Evolutionary conservation across 1,140 invertebrate genomes (phyloP), one percentile per base, ranked within the genome.

Genomic region (Cephus cinctus): DNA sequence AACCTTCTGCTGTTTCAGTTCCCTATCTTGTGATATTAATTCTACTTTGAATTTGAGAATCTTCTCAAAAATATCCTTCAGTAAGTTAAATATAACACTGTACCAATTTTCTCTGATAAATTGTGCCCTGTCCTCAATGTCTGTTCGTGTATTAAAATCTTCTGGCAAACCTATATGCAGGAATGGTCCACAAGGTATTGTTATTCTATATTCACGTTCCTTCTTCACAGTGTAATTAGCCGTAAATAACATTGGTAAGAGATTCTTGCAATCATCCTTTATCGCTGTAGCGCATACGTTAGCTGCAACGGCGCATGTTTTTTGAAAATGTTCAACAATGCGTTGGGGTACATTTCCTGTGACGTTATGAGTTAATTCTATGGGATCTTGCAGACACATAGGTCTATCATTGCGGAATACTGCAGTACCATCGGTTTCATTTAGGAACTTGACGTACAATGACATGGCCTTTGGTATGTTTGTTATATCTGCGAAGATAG

Each of bases 321-420:
- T 54, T 16, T 65, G 43, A 46, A 73, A 65, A 9, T 36, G 5
- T 6, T 56, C 14, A 2, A 69, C n/a, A 11, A 50, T 19, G 16
- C 44, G 42, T 5, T 5, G 0, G 1, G 61, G 51, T 11, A 81
- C 62, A 2, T 50, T 52, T 2, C 54, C 52, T 0, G 77, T 67
- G 34, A 78, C 68, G 54, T 86, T 86, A 46, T 78, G 69, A 46
- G 63, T 76, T 18, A 82, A 78, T 43, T 85, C 80, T 50, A 84
- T 81, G 0, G 83, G 82, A 70, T 86, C 84, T 63, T 86, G 84
- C 1, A 86, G 32, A 54, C 82, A 85, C 40, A 84, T 71, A 4
- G 59, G 38, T 19, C 45, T 59, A 2, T 42, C 22, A 11, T 66
- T 47, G 6, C 76, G 59, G 4, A 78, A 53, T 44, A 78, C 49